phyloP scores from a whole-genome alignment of 2,113 vertebrate genomes.

The Brachyhypopomus occidentalis region DNA sequence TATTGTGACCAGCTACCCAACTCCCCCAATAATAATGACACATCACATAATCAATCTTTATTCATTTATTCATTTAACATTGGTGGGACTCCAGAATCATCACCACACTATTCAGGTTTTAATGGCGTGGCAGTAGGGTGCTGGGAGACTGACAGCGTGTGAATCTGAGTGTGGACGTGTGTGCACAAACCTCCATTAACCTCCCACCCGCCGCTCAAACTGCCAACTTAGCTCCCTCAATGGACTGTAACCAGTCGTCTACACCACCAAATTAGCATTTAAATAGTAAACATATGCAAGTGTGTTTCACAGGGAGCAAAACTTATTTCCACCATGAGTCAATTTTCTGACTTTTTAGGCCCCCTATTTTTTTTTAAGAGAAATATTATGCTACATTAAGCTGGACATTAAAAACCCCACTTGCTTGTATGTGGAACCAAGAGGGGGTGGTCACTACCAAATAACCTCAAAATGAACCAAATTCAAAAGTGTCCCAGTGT shows the following conservation, averaged over 20 bases:
- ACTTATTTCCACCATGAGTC: slow-evolving; percentile 37
- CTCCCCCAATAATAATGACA: too few relatives aligned
- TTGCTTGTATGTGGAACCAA: slow-evolving; percentile 1
- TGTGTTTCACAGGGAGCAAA: slow-evolving; percentile 42
- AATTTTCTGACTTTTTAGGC: slow-evolving; percentile 41
- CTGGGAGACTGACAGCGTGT: slow-evolving; percentile 12
- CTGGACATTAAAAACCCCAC: slow-evolving; percentile 20
- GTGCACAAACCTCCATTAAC: slow-evolving; percentile 31
- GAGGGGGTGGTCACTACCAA: background rate
- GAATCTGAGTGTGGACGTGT: slow-evolving; percentile 7
- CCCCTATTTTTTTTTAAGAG: background rate
- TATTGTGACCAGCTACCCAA: too few relatives aligned
- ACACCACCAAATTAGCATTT: slow-evolving; percentile 54
- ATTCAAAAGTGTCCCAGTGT: slow-evolving; percentile 4
- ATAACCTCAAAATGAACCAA: background rate
- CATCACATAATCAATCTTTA: background rate
- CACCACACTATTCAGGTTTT: background rate
- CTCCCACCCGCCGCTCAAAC: slow-evolving; percentile 27
- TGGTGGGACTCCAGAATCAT: background rate
- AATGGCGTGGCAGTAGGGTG: background rate
- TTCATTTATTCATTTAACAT: background rate
- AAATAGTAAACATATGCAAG: slow-evolving; percentile 54
- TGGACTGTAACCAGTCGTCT: slow-evolving; percentile 40
- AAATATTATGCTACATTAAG: slow-evolving; percentile 36
- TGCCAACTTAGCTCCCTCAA: slow-evolving; percentile 38